Conservation (phyloP, 1,140 invertebrate genomes). For the Carposina sasakii region DNA sequence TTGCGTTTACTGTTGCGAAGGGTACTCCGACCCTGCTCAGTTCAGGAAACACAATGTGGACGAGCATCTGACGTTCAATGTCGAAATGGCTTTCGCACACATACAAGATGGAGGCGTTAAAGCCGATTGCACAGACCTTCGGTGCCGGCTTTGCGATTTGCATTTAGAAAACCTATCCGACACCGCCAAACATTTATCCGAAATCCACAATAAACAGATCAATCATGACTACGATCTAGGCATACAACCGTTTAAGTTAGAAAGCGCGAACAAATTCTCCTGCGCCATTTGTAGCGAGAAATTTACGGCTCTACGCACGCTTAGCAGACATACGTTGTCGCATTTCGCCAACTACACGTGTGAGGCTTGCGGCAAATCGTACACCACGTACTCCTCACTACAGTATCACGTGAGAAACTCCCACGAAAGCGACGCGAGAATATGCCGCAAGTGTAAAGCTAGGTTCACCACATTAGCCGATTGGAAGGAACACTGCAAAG, state of each 20-base stretch:
- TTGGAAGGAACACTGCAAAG: constrained; percentile 31
- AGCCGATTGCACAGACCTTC: constrained; percentile 44
- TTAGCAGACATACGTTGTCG: constrained; percentile 50
- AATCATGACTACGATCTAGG: constrained; percentile 35
- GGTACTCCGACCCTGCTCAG: constrained; percentile 36
- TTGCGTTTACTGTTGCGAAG: constrained; percentile 52
- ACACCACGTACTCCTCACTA: too few relatives aligned
- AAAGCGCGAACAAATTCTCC: constrained; percentile 33
- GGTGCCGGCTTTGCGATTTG: constrained; percentile 38
- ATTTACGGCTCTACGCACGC: constrained; percentile 33
- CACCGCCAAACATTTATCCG: constrained; percentile 32
- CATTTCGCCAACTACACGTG: constrained; percentile 66
- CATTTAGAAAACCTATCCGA: constrained; percentile 24
- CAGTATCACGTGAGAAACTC: constrained; percentile 36
- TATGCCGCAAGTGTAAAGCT: constrained; percentile 42
- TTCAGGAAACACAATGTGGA: constrained; percentile 40
- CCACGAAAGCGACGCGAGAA: constrained; percentile 29
- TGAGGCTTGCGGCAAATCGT: constrained; percentile 66
- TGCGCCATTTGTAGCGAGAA: constrained; percentile 46
- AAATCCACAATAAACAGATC: constrained; percentile 35
- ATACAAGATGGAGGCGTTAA: constrained; percentile 39
- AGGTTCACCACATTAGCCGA: constrained; percentile 31
- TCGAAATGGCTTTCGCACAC: constrained; percentile 43
- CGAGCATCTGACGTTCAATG: constrained; percentile 37
- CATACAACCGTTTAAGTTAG: constrained; percentile 42